Evolutionary conservation across 2,113 vertebrate species (phyloP), one percentile per base, ranked within the genome.

Genomic region (Vidua macroura): DNA sequence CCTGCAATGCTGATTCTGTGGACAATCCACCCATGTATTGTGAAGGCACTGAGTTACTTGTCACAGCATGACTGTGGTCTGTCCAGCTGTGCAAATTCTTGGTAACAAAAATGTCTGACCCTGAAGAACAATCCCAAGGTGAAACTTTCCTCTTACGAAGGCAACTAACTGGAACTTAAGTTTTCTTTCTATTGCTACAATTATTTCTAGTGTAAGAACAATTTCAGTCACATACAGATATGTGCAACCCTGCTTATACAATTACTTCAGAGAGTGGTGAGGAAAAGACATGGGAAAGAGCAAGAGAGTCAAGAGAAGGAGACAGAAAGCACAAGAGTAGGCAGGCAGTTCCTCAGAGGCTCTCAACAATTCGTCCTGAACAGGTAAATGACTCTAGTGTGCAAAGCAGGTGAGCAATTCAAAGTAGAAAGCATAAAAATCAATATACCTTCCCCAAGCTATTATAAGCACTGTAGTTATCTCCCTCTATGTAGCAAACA

Each of bases 361-460:
- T 27, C 55, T 46, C 49, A 58, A 19, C n/a, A 77, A 90, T 91
- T 70, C 83, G 74, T 91, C 53, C 75, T 82, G 73, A 95, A 51
- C n/a, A 86, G 27, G 63, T 52, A 83, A 89, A 95, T 72, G 28
- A 56, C 58, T 95, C 52, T 73, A 16, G 1, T 33, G 44, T 23
- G 60, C 55, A 80, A 63, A 83, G 46, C 10, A 95, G 67, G 62
- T 58, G 3, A 95, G 31, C 8, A 13, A 33, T 15, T 86, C 59
- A 52, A 56, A 81, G 74, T 51, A 84, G 76, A 75, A 81, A 86
- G 59, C 52, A 75, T 83, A 83, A 69, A 97, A 96, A 93, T 94
- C 86, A 64, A 21, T 93, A 72, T 72, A 30, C 53, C 51, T 83
- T 95, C 56, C 49, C 30, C 74, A 90, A 86, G 66, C 63, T 94